phyloP scores from a whole-genome alignment of 2,113 vertebrate species.

The Canis aureus region DNA sequence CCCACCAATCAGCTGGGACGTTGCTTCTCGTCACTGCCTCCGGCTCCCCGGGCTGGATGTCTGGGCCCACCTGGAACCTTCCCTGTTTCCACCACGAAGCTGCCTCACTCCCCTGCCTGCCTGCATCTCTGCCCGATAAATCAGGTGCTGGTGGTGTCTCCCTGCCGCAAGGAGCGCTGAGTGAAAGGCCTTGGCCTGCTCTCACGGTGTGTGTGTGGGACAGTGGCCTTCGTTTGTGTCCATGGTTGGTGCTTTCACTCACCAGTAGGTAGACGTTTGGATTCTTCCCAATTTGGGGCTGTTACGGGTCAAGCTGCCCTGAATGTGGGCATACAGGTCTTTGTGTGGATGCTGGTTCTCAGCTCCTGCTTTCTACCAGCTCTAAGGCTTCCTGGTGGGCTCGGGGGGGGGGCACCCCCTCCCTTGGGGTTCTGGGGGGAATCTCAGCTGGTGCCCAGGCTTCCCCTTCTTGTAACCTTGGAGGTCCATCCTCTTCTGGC shows the following conservation, averaged over 20 bases:
- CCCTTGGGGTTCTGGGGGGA: rapidly evolving
- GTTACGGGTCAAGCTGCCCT: rapidly evolving
- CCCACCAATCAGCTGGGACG: rapidly evolving
- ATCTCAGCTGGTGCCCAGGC: too few relatives aligned
- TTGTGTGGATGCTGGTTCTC: rapidly evolving
- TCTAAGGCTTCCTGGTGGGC: background rate
- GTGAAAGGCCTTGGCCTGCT: rapidly evolving
- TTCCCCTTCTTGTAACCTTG: background rate
- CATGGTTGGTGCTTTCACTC: rapidly evolving
- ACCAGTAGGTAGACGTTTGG: rapidly evolving
- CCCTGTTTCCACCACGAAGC: background rate
- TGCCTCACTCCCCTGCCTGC: rapidly evolving
- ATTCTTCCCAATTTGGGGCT: background rate
- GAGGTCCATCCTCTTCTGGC: rapidly evolving
- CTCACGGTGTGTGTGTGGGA: background rate
- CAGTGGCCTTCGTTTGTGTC: rapidly evolving
- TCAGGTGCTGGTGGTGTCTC: rapidly evolving
- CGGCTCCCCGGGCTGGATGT: background rate
- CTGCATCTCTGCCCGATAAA: background rate
- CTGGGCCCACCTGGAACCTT: background rate
- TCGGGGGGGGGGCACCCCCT: too few relatives aligned
- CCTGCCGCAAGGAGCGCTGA: rapidly evolving
- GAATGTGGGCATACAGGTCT: rapidly evolving
- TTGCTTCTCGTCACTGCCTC: background rate
- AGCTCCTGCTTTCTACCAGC: background rate